Percentiles rank a stretch among this genome's conserved stretches.
Evolutionary conservation across 1,140 invertebrate species (phyloP).

Genomic region (Philopotamus ludificatus): DNA sequence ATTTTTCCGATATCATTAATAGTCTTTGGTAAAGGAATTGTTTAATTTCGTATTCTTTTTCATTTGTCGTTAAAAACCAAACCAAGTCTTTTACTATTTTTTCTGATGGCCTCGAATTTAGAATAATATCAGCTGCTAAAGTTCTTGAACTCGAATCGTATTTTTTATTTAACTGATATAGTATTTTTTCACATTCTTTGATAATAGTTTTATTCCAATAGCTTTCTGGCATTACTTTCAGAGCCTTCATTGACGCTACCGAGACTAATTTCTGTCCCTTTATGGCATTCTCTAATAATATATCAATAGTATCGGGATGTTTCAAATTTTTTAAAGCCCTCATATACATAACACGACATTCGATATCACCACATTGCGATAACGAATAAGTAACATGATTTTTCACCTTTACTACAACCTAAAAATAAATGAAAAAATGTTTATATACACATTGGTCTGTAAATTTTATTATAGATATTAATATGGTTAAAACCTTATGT

Average conservation of each 20-base stretch:
- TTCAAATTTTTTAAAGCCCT: slow-evolving; percentile 68
- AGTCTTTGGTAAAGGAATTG: slow-evolving; percentile 67
- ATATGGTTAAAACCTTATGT: slow-evolving; percentile 37
- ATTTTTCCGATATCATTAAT: slow-evolving; percentile 59
- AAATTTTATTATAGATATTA: background rate
- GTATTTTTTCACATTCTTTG: slow-evolving; percentile 57
- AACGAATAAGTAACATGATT: slow-evolving; percentile 55
- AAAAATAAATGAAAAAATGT: slow-evolving; percentile 31
- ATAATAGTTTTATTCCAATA: slow-evolving; percentile 54
- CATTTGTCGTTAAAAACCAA: slow-evolving; percentile 55
- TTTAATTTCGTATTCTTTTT: slow-evolving; percentile 64
- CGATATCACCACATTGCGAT: slow-evolving; percentile 56
- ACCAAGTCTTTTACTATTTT: slow-evolving; percentile 58
- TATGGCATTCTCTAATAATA: slow-evolving; percentile 57
- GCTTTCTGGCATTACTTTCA: slow-evolving; percentile 57
- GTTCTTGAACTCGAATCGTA: slow-evolving; percentile 72
- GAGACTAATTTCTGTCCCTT: slow-evolving; percentile 56
- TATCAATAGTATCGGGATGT: slow-evolving; percentile 58
- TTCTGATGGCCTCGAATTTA: slow-evolving; percentile 59
- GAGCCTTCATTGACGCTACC: slow-evolving; percentile 65
- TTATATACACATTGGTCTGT: background rate
- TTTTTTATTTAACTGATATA: slow-evolving; percentile 62
- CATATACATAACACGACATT: slow-evolving; percentile 63
- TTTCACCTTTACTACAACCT: slow-evolving; percentile 54
- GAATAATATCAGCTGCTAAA: slow-evolving; percentile 70